Conservation (phyloP, 2,888 invertebrate species). For the Orthosia incerta region DNA sequence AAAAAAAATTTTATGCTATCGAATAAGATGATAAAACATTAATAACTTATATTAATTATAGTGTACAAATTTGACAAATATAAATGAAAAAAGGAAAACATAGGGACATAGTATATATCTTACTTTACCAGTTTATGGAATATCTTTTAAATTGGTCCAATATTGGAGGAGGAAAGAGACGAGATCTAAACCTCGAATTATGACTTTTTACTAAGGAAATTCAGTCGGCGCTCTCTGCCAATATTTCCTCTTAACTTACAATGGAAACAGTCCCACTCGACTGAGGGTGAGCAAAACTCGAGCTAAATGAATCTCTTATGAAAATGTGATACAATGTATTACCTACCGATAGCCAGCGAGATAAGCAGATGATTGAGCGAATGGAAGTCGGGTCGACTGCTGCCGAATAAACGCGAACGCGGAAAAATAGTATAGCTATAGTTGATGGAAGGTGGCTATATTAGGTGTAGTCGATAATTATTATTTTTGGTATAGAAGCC, state of each 20-base stretch:
- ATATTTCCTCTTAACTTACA: too few species aligned
- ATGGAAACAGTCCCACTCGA: slow-evolving; percentile 67
- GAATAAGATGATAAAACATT: too few species aligned
- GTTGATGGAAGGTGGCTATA: slow-evolving; percentile 16
- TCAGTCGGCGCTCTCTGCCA: too few species aligned
- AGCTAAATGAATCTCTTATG: slow-evolving; percentile 84
- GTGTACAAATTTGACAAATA: too few species aligned
- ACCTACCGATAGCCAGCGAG: slow-evolving; percentile 70
- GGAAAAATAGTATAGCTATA: slow-evolving; percentile 50
- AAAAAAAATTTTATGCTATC: background rate
- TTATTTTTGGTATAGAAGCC: background rate
- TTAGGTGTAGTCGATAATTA: slow-evolving; percentile 14
- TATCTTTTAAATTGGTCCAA: too few species aligned
- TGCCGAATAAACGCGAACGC: slow-evolving; percentile 37
- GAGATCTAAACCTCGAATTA: too few species aligned
- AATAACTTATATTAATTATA: too few species aligned
- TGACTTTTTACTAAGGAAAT: too few species aligned
- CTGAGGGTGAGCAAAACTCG: slow-evolving; percentile 75
- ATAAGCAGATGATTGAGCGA: slow-evolving; percentile 74
- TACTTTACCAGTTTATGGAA: too few species aligned
- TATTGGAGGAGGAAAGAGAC: too few species aligned
- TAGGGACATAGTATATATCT: too few species aligned
- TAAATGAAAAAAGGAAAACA: too few species aligned
- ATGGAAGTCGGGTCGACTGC: slow-evolving; percentile 57
- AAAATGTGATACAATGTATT: slow-evolving; percentile 81